Conservation (phyloP, 2,888 invertebrate species). For the Calameuta idolon region DNA sequence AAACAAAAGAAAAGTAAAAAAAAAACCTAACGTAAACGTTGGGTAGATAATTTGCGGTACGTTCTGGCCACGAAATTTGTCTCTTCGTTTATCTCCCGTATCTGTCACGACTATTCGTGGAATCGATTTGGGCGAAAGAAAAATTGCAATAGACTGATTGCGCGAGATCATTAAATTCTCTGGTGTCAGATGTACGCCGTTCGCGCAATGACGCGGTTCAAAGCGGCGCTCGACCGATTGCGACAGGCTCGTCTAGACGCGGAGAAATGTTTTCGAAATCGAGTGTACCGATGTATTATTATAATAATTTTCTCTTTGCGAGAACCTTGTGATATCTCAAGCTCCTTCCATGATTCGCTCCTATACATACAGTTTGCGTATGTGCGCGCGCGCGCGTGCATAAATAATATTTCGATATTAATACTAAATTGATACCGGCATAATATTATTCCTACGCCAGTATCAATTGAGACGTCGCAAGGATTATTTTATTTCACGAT, state of each 20-base stretch:
- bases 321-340: neutral
- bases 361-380: neutral
- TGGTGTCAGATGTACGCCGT: neutral
- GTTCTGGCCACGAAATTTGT: neutral
- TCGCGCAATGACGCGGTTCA: neutral
- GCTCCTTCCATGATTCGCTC: neutral
- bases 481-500: neutral
- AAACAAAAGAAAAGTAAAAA: neutral
- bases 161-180: neutral
- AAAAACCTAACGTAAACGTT: neutral
- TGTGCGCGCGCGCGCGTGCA: too few relatives aligned
- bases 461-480: too few relatives aligned
- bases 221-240: neutral
- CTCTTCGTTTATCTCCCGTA: neutral
- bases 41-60: neutral
- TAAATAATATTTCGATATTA: too few relatives aligned
- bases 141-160: neutral
- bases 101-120: neutral
- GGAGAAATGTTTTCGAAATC: neutral
- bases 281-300: neutral
- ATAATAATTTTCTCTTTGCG: neutral
- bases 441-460: too few relatives aligned
- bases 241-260: neutral
- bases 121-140: neutral
- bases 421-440: too few relatives aligned